Base-by-base conservation (phyloP, 2,113 vertebrate species). In the Alosa alosa region DNA sequence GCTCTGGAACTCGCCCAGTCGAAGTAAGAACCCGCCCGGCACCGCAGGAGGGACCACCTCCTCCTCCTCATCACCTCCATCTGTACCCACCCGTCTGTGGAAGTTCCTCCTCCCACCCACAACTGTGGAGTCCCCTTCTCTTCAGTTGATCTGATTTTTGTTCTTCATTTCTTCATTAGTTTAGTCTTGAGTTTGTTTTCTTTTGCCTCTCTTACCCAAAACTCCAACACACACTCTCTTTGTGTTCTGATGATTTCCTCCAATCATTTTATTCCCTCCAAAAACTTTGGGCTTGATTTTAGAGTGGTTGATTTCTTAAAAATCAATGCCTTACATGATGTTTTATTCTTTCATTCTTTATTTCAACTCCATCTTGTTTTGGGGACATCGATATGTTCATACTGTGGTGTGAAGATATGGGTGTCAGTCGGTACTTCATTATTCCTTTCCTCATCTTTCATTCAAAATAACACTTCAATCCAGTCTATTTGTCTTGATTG, bases 1-100 rank as follows among this genome's bases (percentile, higher is more conserved):
- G 88, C 97, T 99, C 94, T 99, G 98, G 98, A 99, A 97, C 95
- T 98, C 98, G 91, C 98, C 98, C 95, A 97, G 95, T 97, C 98
- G 97, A 99, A 99, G 98, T 99, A 99, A 98, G 98, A 93, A 95
- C 86, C 90, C 86, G 87, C 86, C 84, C 91, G 92, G 82, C 88
- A 89, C 86, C 87, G 90, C 92, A 88, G 46, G 50, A 81, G 78
- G 44, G 22, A n/a, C 72, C 85, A 49, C 89, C 90, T 41, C 82
- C 88, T n/a, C 83, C 84, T 81, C 85, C 86, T 87, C 84, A 90
- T 89, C 91, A 90, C 92, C 89, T 86, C 3, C 81, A 87, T 84
- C 85, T 88, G 88, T 86, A 72, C 89, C 88, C 60, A 25, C 64
- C 55, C 81, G 47, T 84, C 13, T 84, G 83, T 88, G 72, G 84